phyloP scores from a whole-genome alignment of 2,888 invertebrate genomes.

The Corythucha ciliata region DNA sequence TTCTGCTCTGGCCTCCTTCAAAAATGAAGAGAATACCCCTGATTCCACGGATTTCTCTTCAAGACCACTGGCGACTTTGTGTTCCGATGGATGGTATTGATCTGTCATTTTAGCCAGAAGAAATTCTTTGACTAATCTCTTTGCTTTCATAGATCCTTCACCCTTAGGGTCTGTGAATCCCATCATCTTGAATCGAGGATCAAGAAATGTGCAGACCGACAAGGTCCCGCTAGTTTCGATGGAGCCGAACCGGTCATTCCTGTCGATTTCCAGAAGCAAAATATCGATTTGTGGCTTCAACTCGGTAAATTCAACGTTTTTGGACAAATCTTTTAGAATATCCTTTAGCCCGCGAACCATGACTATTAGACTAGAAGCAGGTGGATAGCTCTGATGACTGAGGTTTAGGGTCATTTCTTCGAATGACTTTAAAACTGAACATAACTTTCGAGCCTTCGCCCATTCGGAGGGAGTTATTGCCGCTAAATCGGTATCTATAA shows the following conservation, averaged over 20 bases:
- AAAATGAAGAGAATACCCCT: too few species aligned
- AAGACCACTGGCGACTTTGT: too few species aligned
- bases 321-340: background rate
- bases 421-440: slow-evolving; percentile 3
- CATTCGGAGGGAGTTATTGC: slow-evolving; percentile 6
- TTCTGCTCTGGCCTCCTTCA: too few species aligned
- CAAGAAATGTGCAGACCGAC: slow-evolving; percentile 1
- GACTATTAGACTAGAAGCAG: slow-evolving; percentile 12
- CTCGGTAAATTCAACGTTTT: background rate
- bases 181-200: slow-evolving; percentile 8
- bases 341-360: slow-evolving; percentile 7
- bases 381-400: slow-evolving; percentile 2
- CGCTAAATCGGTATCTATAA: slow-evolving; percentile 5
- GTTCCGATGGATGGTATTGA: too few species aligned
- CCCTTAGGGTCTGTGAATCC: slow-evolving; percentile 17
- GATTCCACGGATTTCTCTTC: too few species aligned
- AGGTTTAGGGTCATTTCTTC: background rate
- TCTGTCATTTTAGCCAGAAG: too few species aligned
- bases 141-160: too few species aligned
- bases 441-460: background rate
- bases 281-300: background rate
- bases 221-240: slow-evolving; percentile 3
- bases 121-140: too few species aligned
- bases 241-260: slow-evolving; percentile 6
- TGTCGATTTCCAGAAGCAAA: slow-evolving; percentile 3